phyloP scores from a whole-genome alignment of 2,888 invertebrate genomes.

The Argynnis bischoffii region DNA sequence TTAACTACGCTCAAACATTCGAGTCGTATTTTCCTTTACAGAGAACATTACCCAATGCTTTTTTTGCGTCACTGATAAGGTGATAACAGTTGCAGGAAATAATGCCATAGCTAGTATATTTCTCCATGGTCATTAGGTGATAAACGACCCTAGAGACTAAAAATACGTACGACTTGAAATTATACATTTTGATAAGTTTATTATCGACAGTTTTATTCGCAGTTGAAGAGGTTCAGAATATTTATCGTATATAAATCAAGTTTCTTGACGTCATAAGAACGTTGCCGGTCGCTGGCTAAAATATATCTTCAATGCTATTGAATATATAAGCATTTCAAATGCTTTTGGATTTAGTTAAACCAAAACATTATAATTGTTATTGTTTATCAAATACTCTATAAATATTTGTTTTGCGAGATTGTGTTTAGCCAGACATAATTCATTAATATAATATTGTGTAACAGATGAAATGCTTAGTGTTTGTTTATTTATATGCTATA shows the following conservation, averaged over 20 bases:
- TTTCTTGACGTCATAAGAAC: slow-evolving; percentile 57
- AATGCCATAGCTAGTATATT: slow-evolving; percentile 18
- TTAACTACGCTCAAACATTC: slow-evolving; percentile 8
- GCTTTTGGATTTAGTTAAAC: slow-evolving; percentile 29
- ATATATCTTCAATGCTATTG: slow-evolving; percentile 47
- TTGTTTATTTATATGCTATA: too few species aligned
- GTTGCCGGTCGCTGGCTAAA: slow-evolving; percentile 48
- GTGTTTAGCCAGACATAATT: background rate
- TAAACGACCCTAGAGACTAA: slow-evolving; percentile 1
- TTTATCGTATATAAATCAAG: slow-evolving; percentile 58
- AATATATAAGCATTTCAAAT: slow-evolving; percentile 37
- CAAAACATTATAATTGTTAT: slow-evolving; percentile 18
- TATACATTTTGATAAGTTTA: slow-evolving; percentile 33
- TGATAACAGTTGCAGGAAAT: slow-evolving; percentile 37
- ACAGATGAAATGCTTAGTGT: too few species aligned
- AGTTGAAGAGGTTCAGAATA: slow-evolving; percentile 45
- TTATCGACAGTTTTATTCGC: slow-evolving; percentile 38
- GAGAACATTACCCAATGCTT: slow-evolving; percentile 27
- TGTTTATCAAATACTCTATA: slow-evolving; percentile 18
- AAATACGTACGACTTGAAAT: slow-evolving; percentile 39
- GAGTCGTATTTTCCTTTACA: slow-evolving; percentile 24
- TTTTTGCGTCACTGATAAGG: slow-evolving; percentile 40
- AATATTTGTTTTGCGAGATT: slow-evolving; percentile 16
- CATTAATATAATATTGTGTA: background rate
- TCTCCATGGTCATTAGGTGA: slow-evolving; percentile 1